Conservation (phyloP, 2,888 invertebrate species). For the Tiliacea citrago region DNA sequence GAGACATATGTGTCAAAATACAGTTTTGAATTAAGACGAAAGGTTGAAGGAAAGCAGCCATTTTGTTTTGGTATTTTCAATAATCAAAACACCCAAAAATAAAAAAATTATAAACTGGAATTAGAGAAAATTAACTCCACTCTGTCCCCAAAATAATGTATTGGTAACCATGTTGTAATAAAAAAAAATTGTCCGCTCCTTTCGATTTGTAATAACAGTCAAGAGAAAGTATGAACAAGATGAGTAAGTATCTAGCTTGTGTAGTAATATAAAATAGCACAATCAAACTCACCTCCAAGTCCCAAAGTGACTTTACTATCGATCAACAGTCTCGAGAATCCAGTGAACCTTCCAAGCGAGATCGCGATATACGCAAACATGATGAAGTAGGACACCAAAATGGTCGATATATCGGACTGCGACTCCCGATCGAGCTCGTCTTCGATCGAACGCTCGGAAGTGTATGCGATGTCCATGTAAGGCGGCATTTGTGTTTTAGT, state of each 20-base stretch:
- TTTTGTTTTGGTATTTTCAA: too few relatives aligned
- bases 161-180: too few relatives aligned
- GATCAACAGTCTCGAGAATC: slow-evolving; percentile 94
- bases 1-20: background rate
- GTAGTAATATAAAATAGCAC: background rate
- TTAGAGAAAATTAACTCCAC: too few relatives aligned
- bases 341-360: slow-evolving; percentile 96
- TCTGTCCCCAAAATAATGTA: too few relatives aligned
- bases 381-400: slow-evolving; percentile 98
- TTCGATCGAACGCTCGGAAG: slow-evolving; percentile 97
- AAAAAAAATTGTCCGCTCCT: too few relatives aligned
- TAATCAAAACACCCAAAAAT: too few relatives aligned
- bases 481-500: slow-evolving; percentile 91
- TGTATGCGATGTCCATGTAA: slow-evolving; percentile 96
- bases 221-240: too few relatives aligned
- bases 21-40: too few relatives aligned
- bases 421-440: slow-evolving; percentile 98
- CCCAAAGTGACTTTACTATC: slow-evolving; percentile 99
- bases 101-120: background rate
- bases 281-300: slow-evolving; percentile 92
- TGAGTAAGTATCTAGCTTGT: background rate
- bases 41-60: background rate
- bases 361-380: slow-evolving; percentile 99
- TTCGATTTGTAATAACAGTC: too few relatives aligned
- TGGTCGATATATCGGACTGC: slow-evolving; percentile 97